phyloP scores from a whole-genome alignment of 2,797 vertebrate genomes.

The Schizopygopsis pylzovi region DNA sequence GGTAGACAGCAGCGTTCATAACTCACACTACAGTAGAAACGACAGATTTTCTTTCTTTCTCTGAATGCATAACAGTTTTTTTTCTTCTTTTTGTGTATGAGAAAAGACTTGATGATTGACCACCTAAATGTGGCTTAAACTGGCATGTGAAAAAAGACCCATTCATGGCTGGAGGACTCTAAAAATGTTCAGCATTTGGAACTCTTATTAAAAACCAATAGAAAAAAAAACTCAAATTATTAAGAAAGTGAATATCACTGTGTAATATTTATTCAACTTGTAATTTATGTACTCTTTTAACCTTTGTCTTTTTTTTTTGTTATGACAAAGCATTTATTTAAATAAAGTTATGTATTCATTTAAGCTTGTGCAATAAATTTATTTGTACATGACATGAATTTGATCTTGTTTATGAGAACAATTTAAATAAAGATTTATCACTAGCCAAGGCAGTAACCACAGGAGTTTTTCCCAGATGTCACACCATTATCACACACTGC shows the following conservation, averaged over 20 bases:
- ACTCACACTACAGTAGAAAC: slow-evolving; percentile 72
- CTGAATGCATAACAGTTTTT: slow-evolving; percentile 77
- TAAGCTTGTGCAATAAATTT: slow-evolving; percentile 66
- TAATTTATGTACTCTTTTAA: slow-evolving; percentile 99
- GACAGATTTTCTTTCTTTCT: slow-evolving; percentile 80
- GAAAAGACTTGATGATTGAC: slow-evolving; percentile 81
- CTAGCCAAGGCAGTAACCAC: not conserved
- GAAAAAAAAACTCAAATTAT: slow-evolving; percentile 84
- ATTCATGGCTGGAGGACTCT: slow-evolving; percentile 80
- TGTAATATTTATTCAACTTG: slow-evolving; percentile 99
- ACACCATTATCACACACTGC: slow-evolving; percentile 7
- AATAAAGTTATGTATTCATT: slow-evolving; percentile 99
- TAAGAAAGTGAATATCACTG: slow-evolving; percentile 96
- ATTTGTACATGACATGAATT: slow-evolving; percentile 31
- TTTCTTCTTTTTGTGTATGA: slow-evolving; percentile 76
- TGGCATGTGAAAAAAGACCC: slow-evolving; percentile 85
- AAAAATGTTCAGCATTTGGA: slow-evolving; percentile 96
- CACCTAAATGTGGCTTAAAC: slow-evolving; percentile 84
- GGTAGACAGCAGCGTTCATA: slow-evolving; percentile 85
- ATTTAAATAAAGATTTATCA: slow-evolving; percentile 13
- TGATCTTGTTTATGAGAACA: slow-evolving; percentile 17
- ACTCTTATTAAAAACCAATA: slow-evolving; percentile 83
- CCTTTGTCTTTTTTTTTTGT: slow-evolving; percentile 94
- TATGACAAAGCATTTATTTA: slow-evolving; percentile 99
- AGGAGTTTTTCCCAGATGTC: not conserved